Conservation (phyloP, 2,888 invertebrate species). For the Synanthedon andrenaeformis region DNA sequence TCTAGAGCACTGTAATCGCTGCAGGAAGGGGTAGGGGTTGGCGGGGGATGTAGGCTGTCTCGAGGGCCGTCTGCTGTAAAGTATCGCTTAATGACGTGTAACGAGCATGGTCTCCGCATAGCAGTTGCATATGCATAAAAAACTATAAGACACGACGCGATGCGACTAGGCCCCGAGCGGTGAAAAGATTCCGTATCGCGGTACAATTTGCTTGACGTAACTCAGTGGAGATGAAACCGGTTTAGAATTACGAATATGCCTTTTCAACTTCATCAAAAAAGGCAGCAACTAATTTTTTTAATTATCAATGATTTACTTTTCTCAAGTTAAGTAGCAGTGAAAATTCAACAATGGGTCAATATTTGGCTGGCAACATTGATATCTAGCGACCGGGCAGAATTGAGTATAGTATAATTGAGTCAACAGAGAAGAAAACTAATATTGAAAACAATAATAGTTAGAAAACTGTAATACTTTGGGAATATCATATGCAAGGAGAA, state of each 20-base stretch:
- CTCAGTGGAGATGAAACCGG: neutral
- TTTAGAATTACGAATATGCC: neutral
- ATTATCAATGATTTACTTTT: too few relatives aligned
- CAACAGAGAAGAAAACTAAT: too few relatives aligned
- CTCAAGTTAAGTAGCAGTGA: too few relatives aligned
- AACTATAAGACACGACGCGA: constrained; percentile 8
- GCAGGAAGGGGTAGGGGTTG: constrained; percentile 24
- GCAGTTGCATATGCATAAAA: constrained; percentile 44
- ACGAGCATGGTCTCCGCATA: constrained; percentile 53
- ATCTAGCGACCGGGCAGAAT: too few relatives aligned
- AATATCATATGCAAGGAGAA: too few relatives aligned
- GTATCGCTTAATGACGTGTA: constrained; percentile 71
- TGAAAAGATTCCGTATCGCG: constrained; percentile 17
- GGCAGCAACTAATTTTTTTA: too few relatives aligned
- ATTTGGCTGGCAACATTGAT: too few relatives aligned
- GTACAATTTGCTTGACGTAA: constrained; percentile 14
- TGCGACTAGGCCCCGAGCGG: constrained; percentile 8
- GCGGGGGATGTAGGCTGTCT: constrained; percentile 48
- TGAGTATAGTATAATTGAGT: too few relatives aligned
- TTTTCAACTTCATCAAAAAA: too few relatives aligned
- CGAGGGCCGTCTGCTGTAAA: constrained; percentile 69
- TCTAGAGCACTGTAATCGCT: constrained; percentile 6
- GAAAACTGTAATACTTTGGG: too few relatives aligned
- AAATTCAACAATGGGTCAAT: too few relatives aligned
- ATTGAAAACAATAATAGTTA: too few relatives aligned